Conservation (phyloP, 2,888 invertebrate species). For the Drosophila prolongata region DNA sequence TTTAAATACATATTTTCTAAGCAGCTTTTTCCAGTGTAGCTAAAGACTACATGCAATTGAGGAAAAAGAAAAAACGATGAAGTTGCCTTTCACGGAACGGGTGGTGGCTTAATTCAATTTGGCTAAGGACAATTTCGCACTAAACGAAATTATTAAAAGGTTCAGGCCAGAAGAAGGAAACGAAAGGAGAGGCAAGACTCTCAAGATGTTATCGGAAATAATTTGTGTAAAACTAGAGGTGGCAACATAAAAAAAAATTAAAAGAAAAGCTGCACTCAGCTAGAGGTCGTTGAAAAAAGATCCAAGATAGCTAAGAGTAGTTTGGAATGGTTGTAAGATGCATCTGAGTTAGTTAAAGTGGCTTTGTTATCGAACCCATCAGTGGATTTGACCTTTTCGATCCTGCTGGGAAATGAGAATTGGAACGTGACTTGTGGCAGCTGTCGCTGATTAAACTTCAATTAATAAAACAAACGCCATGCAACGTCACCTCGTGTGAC, state of each 20-base stretch:
- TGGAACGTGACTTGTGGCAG: conserved; percentile 40
- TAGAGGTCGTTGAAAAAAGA: not conserved
- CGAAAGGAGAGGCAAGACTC: not conserved
- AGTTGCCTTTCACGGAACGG: conserved; percentile 10
- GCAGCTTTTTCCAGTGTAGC: conserved; percentile 3
- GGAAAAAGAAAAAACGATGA: not conserved
- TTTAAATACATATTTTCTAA: no score
- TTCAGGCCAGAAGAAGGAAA: conserved; percentile 3
- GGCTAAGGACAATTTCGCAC: conserved; percentile 61
- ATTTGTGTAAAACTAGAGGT: conserved; percentile 52
- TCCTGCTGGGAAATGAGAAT: conserved; percentile 17
- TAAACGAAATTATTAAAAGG: conserved; percentile 72
- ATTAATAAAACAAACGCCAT: conserved; percentile 73
- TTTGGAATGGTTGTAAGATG: not conserved
- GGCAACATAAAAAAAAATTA: conserved; percentile 13
- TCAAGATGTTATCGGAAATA: conserved; percentile 66
- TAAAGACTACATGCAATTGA: not conserved
- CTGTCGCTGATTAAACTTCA: conserved; percentile 71
- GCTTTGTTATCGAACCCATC: conserved; percentile 3
- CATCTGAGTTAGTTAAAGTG: conserved; percentile 8
- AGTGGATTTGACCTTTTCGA: conserved; percentile 36
- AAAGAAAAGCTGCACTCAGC: not conserved
- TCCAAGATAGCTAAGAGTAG: conserved; percentile 3
- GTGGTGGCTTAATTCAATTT: conserved; percentile 65
- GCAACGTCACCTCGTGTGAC: conserved; percentile 55